Conservation (phyloP, 2,888 invertebrate species). For the Cataglyphis altisquamis region DNA sequence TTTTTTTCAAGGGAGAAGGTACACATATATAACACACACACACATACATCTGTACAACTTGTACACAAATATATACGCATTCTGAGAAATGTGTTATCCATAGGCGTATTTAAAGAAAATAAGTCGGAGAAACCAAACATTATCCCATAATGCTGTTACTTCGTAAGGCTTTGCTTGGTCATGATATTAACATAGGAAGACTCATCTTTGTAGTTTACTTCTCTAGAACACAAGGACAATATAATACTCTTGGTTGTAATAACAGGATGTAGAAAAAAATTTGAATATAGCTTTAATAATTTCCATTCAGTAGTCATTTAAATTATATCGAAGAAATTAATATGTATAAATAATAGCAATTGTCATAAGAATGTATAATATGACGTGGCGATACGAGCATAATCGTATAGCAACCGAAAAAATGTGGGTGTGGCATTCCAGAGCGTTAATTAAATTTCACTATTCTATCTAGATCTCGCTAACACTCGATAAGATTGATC, state of each 20-base stretch:
- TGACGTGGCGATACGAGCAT: neutral
- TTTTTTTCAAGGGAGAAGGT: neutral
- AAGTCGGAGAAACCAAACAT: slow-evolving; percentile 21
- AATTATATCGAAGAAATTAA: slow-evolving; percentile 19
- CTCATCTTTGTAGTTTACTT: slow-evolving; percentile 7
- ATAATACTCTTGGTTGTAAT: neutral
- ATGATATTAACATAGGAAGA: slow-evolving; percentile 14
- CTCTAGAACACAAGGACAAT: neutral
- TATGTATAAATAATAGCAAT: slow-evolving; percentile 3
- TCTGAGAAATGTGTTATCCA: slow-evolving; percentile 32
- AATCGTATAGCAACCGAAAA: neutral
- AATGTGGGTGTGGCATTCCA: neutral
- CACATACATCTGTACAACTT: neutral
- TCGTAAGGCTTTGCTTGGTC: slow-evolving; percentile 42
- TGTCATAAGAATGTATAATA: neutral
- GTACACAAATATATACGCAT: too few relatives aligned
- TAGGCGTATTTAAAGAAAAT: slow-evolving; percentile 11
- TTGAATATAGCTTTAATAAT: neutral
- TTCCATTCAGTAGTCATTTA: neutral
- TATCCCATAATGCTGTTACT: slow-evolving; percentile 51
- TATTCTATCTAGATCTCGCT: neutral
- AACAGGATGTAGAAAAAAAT: slow-evolving; percentile 4
- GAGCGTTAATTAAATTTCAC: slow-evolving; percentile 1
- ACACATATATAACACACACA: neutral
- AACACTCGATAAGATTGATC: neutral